These are phyloP conservation scores for Liasis olivaceus DNA, from an alignment of 2,797 vertebrate genomes.

Conservation along the genomic window DNA sequence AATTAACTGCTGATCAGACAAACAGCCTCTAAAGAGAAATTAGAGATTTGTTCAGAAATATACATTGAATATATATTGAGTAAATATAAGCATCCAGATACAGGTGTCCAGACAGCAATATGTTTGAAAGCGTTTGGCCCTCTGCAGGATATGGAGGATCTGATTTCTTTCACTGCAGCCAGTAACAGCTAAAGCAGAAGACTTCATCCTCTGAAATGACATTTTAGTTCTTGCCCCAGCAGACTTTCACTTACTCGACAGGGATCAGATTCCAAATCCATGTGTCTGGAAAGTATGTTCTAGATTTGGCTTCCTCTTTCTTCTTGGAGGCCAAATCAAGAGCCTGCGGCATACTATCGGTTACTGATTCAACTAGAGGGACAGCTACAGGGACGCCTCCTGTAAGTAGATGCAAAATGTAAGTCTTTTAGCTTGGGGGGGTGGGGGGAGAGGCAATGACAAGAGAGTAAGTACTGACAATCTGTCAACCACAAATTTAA, in stretches of 20 bases:
- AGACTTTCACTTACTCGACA: constrained; percentile 44
- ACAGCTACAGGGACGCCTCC: neutral
- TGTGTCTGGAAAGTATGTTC: constrained; percentile 53
- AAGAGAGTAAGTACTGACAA: too few species aligned
- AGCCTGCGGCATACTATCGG: neutral
- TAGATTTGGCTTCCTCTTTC: constrained; percentile 37
- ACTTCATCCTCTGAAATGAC: neutral
- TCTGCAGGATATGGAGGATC: too few species aligned
- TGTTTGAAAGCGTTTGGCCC: neutral
- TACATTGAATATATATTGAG: neutral
- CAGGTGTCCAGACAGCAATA: neutral
- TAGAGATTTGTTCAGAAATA: too few species aligned
- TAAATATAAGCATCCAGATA: neutral
- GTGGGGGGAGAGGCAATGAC: too few species aligned
- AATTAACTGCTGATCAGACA: too few species aligned
- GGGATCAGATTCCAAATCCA: constrained; percentile 66
- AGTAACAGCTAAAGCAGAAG: too few species aligned
- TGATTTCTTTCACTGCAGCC: neutral
- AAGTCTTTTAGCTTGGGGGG: too few species aligned
- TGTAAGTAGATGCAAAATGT: too few species aligned
- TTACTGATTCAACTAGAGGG: neutral
- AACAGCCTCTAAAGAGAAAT: too few species aligned
- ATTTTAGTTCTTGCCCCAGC: neutral
- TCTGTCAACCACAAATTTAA: too few species aligned
- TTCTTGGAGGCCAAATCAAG: neutral